A percentile compares a stretch with the other conserved stretches of the same genome.
Conservation (phyloP, 1,140 invertebrate genomes). For the Dufourea novaeangliae region DNA sequence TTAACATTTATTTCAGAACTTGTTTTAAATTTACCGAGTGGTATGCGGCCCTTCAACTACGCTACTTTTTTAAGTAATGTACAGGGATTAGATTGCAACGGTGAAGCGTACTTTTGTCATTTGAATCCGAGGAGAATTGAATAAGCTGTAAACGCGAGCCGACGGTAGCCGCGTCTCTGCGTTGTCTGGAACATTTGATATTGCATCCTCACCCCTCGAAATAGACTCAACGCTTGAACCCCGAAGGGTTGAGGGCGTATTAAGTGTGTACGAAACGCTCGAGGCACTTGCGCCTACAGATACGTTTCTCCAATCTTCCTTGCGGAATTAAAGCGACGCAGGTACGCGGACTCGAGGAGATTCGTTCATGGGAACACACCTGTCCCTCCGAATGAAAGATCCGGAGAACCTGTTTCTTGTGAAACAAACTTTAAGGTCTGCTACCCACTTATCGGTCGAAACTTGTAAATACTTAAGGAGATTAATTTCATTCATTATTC, state of each 20-base stretch:
- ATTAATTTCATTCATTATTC: background rate
- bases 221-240: background rate
- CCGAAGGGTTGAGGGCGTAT: background rate
- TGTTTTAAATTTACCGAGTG: too few species aligned
- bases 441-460: background rate
- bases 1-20: too few species aligned
- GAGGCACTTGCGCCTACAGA: background rate
- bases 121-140: background rate
- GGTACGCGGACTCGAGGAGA: background rate
- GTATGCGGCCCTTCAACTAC: too few species aligned
- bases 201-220: background rate
- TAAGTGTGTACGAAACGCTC: conserved; percentile 19
- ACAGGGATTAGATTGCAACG: background rate
- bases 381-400: background rate
- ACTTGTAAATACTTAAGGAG: background rate
- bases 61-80: too few species aligned
- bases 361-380: background rate
- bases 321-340: background rate
- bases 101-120: too few species aligned
- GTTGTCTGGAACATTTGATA: background rate
- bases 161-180: background rate
- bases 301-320: conserved; percentile 10
- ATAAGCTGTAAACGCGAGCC: background rate
- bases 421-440: background rate
- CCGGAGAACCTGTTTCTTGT: background rate